These are phyloP conservation scores for Fissipunctia ypsillon DNA, from an alignment of 2,888 invertebrate species.

Conservation along the genomic window DNA sequence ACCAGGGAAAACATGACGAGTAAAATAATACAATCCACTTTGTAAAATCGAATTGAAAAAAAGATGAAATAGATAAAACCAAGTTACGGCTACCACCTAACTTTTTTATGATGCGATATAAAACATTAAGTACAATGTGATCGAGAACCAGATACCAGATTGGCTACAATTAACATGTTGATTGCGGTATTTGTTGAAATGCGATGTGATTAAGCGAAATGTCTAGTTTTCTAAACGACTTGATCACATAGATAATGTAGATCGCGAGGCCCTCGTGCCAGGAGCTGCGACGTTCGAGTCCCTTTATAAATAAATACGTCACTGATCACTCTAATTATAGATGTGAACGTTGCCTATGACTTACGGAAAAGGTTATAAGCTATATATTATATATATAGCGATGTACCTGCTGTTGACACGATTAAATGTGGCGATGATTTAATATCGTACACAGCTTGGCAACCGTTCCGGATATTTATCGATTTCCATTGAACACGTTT, in stretches of 20 bases:
- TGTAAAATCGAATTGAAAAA: slow-evolving; percentile 21
- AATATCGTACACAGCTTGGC: slow-evolving; percentile 62
- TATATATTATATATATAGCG: slow-evolving; percentile 60
- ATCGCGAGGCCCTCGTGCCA: slow-evolving; percentile 79
- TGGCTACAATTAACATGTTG: slow-evolving; percentile 42
- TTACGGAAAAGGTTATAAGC: slow-evolving; percentile 68
- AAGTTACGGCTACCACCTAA: slow-evolving; percentile 11
- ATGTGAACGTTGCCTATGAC: slow-evolving; percentile 63
- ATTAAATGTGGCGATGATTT: slow-evolving; percentile 67
- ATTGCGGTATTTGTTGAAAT: slow-evolving; percentile 54
- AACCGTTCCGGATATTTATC: slow-evolving; percentile 62
- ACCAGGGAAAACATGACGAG: not conserved
- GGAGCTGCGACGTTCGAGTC: slow-evolving; percentile 73
- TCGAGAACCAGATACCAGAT: slow-evolving; percentile 42
- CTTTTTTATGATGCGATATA: slow-evolving; percentile 31
- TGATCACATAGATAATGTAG: slow-evolving; percentile 73
- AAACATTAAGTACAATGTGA: slow-evolving; percentile 39
- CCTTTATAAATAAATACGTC: slow-evolving; percentile 81
- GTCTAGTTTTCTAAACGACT: slow-evolving; percentile 51
- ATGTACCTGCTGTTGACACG: slow-evolving; percentile 66
- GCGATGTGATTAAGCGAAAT: slow-evolving; percentile 42
- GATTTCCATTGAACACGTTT: slow-evolving; percentile 60
- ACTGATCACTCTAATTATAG: slow-evolving; percentile 82
- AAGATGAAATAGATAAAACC: slow-evolving; percentile 25
- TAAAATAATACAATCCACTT: slow-evolving; percentile 11